Conservation (phyloP, 2,797 vertebrate genomes). For the Muscicapa striata region DNA sequence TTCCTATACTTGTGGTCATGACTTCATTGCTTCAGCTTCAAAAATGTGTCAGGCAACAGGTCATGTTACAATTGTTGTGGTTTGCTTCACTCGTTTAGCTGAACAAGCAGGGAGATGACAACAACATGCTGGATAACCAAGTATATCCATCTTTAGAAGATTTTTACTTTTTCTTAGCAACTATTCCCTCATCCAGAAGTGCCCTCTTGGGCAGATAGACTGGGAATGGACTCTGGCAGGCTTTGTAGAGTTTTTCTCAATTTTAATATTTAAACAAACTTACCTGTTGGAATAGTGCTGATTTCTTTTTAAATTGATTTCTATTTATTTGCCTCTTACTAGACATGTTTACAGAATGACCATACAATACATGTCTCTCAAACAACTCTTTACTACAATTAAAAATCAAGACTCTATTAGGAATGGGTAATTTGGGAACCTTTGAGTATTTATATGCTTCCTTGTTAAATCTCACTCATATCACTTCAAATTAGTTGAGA, state of each 20-base stretch:
- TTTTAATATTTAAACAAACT: not conserved
- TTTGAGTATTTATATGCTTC: not conserved
- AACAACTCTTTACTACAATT: not conserved
- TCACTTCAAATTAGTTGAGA: not conserved
- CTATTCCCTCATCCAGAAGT: not conserved
- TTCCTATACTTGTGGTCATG: not conserved
- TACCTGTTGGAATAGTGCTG: not conserved
- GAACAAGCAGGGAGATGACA: not conserved
- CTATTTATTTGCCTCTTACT: not conserved
- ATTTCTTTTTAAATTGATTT: not conserved
- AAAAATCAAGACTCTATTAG: not conserved
- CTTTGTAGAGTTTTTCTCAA: not conserved
- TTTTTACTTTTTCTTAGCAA: not conserved
- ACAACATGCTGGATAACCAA: not conserved
- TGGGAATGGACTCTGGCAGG: not conserved
- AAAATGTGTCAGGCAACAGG: not conserved
- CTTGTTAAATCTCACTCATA: not conserved
- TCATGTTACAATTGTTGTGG: not conserved
- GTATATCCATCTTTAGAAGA: not conserved
- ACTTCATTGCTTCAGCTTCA: not conserved
- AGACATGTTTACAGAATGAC: not conserved
- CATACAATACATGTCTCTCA: rapidly evolving
- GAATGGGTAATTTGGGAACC: not conserved
- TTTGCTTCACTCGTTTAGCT: not conserved
- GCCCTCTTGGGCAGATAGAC: not conserved